Evolutionary conservation across 2,888 invertebrate species (phyloP).

Genomic region (Andrena bicolor): DNA sequence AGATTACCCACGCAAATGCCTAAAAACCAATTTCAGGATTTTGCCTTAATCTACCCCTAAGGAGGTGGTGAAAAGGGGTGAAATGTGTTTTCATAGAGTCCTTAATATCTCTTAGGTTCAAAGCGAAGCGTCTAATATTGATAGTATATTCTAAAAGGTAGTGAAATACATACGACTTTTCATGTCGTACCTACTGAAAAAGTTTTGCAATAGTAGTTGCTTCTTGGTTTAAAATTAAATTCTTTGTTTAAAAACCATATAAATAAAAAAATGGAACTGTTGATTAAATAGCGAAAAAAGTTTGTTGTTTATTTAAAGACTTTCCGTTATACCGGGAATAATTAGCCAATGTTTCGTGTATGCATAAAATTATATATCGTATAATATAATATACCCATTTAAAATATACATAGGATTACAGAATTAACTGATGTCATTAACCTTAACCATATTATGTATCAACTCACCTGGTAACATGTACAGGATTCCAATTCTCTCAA

Average conservation of each 20-base stretch:
- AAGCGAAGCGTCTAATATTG: too few species aligned
- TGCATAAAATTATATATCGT: neutral
- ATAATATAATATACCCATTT: neutral
- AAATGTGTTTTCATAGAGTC: too few species aligned
- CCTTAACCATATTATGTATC: slow-evolving; percentile 28
- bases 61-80: too few species aligned
- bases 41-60: too few species aligned
- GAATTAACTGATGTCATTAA: slow-evolving; percentile 22
- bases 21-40: too few species aligned
- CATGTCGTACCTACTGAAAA: too few species aligned
- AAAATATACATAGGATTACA: neutral
- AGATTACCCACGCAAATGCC: too few species aligned
- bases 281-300: neutral
- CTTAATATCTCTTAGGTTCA: too few species aligned
- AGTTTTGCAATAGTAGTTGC: too few species aligned
- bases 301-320: neutral
- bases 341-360: neutral
- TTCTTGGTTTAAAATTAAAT: too few species aligned
- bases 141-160: too few species aligned
- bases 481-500: slow-evolving; percentile 12
- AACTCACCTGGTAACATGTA: slow-evolving; percentile 46
- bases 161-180: too few species aligned
- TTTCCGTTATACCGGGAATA: neutral
- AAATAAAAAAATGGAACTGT: neutral
- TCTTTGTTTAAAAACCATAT: neutral